phyloP scores from a whole-genome alignment of 2,888 invertebrate genomes.

The Liopterus haemorrhoidalis region DNA sequence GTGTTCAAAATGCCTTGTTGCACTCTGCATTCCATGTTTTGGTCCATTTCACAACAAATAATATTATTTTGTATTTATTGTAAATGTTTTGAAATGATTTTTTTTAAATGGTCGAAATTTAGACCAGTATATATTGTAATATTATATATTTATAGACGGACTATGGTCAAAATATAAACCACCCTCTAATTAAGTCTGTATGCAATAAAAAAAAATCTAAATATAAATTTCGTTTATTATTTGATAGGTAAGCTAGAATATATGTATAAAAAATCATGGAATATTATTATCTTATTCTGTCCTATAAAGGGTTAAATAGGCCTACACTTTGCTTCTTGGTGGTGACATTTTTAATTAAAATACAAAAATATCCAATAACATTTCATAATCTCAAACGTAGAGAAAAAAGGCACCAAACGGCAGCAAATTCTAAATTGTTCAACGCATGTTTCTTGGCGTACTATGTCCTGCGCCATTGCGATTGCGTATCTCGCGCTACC shows the following conservation, averaged over 20 bases:
- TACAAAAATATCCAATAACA: no score
- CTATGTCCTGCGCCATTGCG: no score
- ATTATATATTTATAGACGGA: neutral
- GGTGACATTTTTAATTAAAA: no score
- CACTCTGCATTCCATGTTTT: conserved; percentile 21
- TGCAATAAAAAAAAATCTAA: conserved; percentile 1
- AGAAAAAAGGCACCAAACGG: no score
- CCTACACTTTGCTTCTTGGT: no score
- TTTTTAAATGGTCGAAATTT: conserved; percentile 10
- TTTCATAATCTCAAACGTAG: no score
- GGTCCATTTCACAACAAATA: conserved; percentile 10
- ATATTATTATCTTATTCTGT: conserved; percentile 1
- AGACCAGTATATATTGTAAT: neutral
- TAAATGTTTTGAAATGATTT: neutral
- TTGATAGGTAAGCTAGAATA: no score
- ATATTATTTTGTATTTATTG: conserved; percentile 11
- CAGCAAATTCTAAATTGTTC: no score
- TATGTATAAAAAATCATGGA: neutral
- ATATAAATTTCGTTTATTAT: conserved; percentile 6
- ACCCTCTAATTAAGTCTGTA: conserved; percentile 1
- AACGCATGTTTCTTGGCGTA: no score
- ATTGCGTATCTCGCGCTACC: no score
- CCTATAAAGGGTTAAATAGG: conserved; percentile 7
- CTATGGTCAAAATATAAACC: conserved; percentile 5
- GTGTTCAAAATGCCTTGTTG: conserved; percentile 24